Conservation (phyloP, 2,113 vertebrate genomes). For the Macaca mulatta region DNA sequence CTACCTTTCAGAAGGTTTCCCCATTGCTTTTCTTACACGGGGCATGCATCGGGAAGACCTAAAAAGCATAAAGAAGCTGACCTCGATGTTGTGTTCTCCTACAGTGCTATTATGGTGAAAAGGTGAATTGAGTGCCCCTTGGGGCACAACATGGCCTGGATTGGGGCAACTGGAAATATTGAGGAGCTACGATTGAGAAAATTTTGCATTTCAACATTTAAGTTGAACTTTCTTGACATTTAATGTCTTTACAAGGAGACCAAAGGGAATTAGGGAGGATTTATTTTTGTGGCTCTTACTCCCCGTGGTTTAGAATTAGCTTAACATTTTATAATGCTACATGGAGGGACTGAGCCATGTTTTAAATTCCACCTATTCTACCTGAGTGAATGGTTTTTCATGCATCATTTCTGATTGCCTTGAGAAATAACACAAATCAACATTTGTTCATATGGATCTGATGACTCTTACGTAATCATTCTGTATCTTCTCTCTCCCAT, state of each 20-base stretch:
- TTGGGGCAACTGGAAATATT: background rate
- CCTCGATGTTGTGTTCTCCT: background rate
- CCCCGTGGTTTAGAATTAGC: constrained; percentile 5
- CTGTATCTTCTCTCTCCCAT: background rate
- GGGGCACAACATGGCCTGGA: background rate
- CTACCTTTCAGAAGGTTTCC: background rate
- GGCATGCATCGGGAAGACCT: background rate
- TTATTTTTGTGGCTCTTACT: background rate
- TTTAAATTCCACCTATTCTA: background rate
- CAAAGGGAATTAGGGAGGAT: background rate
- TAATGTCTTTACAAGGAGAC: background rate
- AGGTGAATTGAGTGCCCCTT: background rate
- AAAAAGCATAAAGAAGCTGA: background rate
- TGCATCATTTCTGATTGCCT: background rate
- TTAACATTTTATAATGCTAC: background rate
- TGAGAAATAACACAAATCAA: background rate
- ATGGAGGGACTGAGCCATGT: background rate
- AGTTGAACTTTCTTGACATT: constrained; percentile 1
- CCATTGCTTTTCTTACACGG: background rate
- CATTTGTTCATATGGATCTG: background rate
- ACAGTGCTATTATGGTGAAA: background rate
- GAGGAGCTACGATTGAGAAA: background rate
- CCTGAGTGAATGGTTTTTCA: background rate
- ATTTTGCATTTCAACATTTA: background rate
- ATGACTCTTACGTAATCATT: background rate